Conservation (phyloP, 2,888 invertebrate species). For the Leuctra nigra region DNA sequence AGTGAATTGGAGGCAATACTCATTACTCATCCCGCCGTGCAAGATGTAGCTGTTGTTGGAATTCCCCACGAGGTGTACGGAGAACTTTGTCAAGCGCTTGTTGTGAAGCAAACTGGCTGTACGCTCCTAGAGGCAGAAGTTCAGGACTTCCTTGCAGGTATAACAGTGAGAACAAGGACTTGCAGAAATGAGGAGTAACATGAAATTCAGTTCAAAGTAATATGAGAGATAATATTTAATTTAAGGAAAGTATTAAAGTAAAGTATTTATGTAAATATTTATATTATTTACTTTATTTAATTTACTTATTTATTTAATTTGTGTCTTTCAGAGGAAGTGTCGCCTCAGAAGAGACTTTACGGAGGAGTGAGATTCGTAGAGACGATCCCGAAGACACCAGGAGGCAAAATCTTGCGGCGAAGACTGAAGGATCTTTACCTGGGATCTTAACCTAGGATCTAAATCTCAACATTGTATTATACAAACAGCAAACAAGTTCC, state of each 20-base stretch:
- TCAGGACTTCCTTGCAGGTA: conserved; percentile 8
- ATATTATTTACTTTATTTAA: no score
- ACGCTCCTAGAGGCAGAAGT: not conserved
- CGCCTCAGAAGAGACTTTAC: conserved; percentile 7
- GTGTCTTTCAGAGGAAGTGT: conserved; percentile 8
- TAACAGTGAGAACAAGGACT: no score
- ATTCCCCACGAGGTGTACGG: conserved; percentile 14
- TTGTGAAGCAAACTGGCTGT: conserved; percentile 9
- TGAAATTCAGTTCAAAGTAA: no score
- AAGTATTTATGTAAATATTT: no score
- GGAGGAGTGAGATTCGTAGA: conserved; percentile 11
- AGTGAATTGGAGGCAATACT: conserved; percentile 20
- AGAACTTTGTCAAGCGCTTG: conserved; percentile 13
- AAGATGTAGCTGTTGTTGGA: conserved; percentile 20
- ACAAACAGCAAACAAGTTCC: no score
- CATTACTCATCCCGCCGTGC: conserved; percentile 5
- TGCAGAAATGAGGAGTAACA: no score
- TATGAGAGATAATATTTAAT: no score
- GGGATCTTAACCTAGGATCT: no score
- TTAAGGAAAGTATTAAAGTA: no score
- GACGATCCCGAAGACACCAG: conserved; percentile 7
- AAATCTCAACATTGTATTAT: no score
- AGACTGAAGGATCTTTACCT: conserved; percentile 1
- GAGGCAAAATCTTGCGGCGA: conserved; percentile 1
- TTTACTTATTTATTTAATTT: no score